These are phyloP conservation scores for Orius laevigatus DNA, from an alignment of 1,140 invertebrate genomes.

Conservation along the genomic window DNA sequence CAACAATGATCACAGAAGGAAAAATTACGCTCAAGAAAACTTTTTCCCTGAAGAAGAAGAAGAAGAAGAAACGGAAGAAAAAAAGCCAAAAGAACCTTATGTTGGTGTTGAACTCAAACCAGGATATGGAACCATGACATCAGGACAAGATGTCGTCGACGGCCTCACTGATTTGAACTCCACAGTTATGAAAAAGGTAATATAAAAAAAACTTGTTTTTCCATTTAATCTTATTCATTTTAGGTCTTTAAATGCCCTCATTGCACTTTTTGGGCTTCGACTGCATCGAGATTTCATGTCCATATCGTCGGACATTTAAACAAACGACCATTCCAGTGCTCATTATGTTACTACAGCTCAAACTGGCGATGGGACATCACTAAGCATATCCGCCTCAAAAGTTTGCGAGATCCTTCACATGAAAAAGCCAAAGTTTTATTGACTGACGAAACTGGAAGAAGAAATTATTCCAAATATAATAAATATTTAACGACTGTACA, in stretches of 20 bases:
- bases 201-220: too few relatives aligned
- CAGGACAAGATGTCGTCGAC: too few relatives aligned
- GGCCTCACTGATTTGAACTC: too few relatives aligned
- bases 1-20: background rate
- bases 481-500: constrained; percentile 63
- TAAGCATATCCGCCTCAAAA: constrained; percentile 84
- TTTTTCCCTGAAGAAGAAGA: background rate
- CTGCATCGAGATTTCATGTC: constrained; percentile 59
- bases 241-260: constrained; percentile 71
- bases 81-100: constrained; percentile 17
- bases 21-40: background rate
- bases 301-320: constrained; percentile 84
- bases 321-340: constrained; percentile 89
- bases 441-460: constrained; percentile 76
- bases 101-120: constrained; percentile 15
- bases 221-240: too few relatives aligned
- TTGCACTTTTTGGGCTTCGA: constrained; percentile 77
- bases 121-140: constrained; percentile 7
- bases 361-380: constrained; percentile 94
- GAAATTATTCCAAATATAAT: constrained; percentile 74
- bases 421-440: constrained; percentile 62
- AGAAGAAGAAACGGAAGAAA: constrained; percentile 9
- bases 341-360: constrained; percentile 76
- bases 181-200: too few relatives aligned
- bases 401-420: constrained; percentile 62